phyloP scores from a whole-genome alignment of 2,113 vertebrate genomes.

The Eudyptes chrysolophus region DNA sequence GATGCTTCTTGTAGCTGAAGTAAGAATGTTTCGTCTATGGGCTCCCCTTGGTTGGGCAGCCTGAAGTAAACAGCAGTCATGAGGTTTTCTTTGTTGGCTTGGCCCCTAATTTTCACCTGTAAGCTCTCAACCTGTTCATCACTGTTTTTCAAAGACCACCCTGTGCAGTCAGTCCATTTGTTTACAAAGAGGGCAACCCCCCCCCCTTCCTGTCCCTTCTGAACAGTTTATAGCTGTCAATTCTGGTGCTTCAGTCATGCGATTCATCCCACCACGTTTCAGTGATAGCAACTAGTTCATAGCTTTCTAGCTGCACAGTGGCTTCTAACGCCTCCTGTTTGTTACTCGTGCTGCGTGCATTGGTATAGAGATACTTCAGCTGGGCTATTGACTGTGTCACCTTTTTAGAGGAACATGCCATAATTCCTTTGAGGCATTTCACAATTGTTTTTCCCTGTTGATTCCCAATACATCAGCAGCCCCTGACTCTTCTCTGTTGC shows the following conservation, averaged over 20 bases:
- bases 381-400: background rate
- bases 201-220: background rate
- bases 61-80: background rate
- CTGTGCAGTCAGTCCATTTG: background rate
- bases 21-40: background rate
- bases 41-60: rapidly evolving
- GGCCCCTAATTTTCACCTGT: background rate
- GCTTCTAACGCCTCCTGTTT: background rate
- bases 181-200: background rate
- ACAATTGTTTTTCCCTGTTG: background rate
- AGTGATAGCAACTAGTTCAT: background rate
- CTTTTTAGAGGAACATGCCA: background rate
- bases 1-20: background rate
- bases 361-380: background rate
- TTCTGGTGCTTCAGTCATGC: background rate
- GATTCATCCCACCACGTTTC: background rate
- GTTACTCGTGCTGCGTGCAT: background rate
- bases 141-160: background rate
- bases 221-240: background rate
- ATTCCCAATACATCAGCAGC: background rate
- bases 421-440: background rate
- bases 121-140: background rate
- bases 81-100: background rate
- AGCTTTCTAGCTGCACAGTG: background rate
- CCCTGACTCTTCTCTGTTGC: background rate